Evolutionary conservation across 2,888 invertebrate genomes (phyloP), one percentile per base, ranked within the genome.

Genomic region (Polyploca ridens): DNA sequence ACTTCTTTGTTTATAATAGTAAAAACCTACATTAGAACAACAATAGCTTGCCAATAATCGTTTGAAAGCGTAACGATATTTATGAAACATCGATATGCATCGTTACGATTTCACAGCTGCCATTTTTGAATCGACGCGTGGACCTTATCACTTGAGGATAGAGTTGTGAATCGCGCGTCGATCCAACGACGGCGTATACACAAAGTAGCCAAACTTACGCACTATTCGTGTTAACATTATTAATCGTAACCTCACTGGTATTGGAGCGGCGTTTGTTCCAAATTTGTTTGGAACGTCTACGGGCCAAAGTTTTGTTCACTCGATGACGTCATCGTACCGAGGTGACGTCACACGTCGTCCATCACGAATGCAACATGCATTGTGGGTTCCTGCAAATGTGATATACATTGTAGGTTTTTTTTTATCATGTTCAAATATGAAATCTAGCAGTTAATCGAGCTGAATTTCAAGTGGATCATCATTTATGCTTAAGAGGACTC

Each of bases 311-410:
- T 59, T 6, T 10, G 54, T 64, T 64, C 66, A 62, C 69, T 64
- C 66, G 71, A 65, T 79, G 79, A 85, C 85, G 83, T 77, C 84
- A 85, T 77, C 67, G 70, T 68, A 66, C 67, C 70, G 41, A 49
- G 69, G 66, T 82, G 85, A 88, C 87, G 86, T 93, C 89, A 94
- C 73, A 94, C 93, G 89, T 88, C 92, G 82, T 94, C 88, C 93
- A 94, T 87, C 93, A 94, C 94, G 79, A 94, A 93, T 90, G 93
- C 94, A 77, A 94, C 90, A 69, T 85, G 93, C 94, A 94, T 94
- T 90, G 93, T 91, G 91, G 91, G 87, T 84, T 90, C 92, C 93
- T 93, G 84, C 0, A 79, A 78, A 62, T 10, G 11, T 0, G 8
- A 38, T 3, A 38, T 10, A 10, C 38, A 38, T 38, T 35, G 35